Evolutionary conservation across 2,797 vertebrate species (phyloP), one percentile per base, ranked within the genome.

Genomic region (Pyrocephalus nanus): DNA sequence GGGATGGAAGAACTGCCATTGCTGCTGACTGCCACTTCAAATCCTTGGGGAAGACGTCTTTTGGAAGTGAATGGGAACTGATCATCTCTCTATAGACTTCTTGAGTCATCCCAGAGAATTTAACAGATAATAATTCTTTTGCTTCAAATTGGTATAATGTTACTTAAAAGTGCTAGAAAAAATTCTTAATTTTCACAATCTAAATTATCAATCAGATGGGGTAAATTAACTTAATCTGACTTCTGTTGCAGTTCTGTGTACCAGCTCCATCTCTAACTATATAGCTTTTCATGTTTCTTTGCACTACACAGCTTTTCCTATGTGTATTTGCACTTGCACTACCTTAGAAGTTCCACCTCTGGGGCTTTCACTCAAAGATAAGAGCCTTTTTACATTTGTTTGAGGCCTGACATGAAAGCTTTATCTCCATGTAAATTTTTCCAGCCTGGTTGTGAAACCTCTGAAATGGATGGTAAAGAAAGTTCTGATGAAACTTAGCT

Each of bases 391-490:
- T 14, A 50, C 23, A 50, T 75, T 79, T 90, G 30, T 89, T 79
- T 74, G 54, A 77, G 77, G n/a, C 40, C 36, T 87, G n/a, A 51
- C 36, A 22, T 36, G 20, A 74, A 77, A 40, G 65, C 40, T 77
- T 95, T 88, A 61, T 36, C 19, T 61, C 69, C 36, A 16, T 32
- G 67, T 58, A 69, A 71, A 92, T 77, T 85, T 53, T 90, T 94
- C 48, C 86, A 88, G 62, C 42, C 29, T 2, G 2, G 11, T n/a
- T 89, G 36, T 72, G 77, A 96, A 80, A 74, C 21, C 32, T 77
- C 80, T 93, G 74, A 91, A 92, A 82, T 22, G 19, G 53, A 74
- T 82, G 71, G n/a, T 62, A 75, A 69, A 83, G 77, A 80, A 89
- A 58, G 8, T 57, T 85, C 47, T 90, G 43, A 45, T 15, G 30